Evolutionary conservation across 2,113 vertebrate genomes (phyloP), one percentile per base, ranked within the genome.

Genomic region (Cynopterus brachyotis): DNA sequence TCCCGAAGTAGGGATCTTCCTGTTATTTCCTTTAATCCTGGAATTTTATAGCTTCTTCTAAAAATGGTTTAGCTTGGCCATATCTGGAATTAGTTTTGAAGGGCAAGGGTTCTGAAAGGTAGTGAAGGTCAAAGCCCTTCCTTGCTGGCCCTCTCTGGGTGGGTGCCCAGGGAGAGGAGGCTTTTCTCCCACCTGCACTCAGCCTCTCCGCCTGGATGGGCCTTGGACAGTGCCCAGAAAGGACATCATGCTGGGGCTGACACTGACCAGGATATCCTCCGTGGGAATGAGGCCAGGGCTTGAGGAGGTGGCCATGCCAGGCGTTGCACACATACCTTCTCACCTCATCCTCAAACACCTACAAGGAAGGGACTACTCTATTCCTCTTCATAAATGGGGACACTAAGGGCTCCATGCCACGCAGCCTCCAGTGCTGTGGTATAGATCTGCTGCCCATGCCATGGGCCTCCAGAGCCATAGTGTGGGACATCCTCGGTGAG

Each of bases 311-410:
- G 15, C 72, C 32, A 2, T 4, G 3, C 32, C 37, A 0, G 81
- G 59, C 37, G 60, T 62, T 60, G 53, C 53, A 19, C 32, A 24
- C 26, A 78, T 5, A 2, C 35, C 1, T 0, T 50, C 60, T 19
- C 20, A 6, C 26, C 17, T 40, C 12, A 19, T 26, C 62, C 40
- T 1, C 32, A 32, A 5, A 28, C 20, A n/a, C 20, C 75, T 16
- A 42, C 0, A 1, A 16, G 53, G 19, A 62, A 9, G 20, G 13
- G 4, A 8, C 55, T 0, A 0, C 16, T 53, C 1, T 0, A n/a
- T 1, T 42, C 42, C n/a, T 6, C 0, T 9, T 64, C 55, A 50
- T 70, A 80, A 22, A 28, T 17, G 47, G 28, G 40, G n/a, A 50
- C 70, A 42, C 30, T 0, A n/a, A 76, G 45, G 6, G 47, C 17